Conservation (phyloP, 2,888 invertebrate genomes). For the Ischnura elegans region DNA sequence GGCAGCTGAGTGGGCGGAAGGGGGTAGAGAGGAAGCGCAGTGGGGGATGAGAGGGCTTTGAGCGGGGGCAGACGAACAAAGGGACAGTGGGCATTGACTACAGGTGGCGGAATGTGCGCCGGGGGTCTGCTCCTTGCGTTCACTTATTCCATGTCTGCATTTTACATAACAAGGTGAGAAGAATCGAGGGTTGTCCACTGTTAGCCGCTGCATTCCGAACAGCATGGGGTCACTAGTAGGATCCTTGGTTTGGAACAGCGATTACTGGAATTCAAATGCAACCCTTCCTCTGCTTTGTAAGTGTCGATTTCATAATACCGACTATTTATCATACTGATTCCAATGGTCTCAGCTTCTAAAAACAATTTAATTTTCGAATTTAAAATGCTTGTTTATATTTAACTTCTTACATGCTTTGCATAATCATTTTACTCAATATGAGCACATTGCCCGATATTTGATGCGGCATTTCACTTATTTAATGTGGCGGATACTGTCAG, state of each 20-base stretch:
- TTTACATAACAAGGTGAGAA: slow-evolving; percentile 15
- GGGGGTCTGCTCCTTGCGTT: not conserved
- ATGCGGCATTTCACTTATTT: no score
- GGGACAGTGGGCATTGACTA: slow-evolving; percentile 9
- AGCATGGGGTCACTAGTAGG: not conserved
- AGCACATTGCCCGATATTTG: no score
- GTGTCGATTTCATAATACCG: not conserved
- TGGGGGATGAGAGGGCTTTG: not conserved
- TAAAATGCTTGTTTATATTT: no score
- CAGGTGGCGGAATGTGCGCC: slow-evolving; percentile 29
- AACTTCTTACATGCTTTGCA: no score
- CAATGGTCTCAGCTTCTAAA: no score
- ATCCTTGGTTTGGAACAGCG: not conserved
- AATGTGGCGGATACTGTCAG: no score
- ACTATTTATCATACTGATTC: no score
- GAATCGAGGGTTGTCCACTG: not conserved
- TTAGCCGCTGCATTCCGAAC: not conserved
- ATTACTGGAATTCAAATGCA: not conserved
- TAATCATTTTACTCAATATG: no score
- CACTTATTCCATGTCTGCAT: slow-evolving; percentile 30
- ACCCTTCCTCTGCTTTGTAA: not conserved
- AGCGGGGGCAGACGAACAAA: not conserved
- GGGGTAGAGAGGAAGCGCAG: not conserved
- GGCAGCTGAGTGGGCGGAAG: not conserved
- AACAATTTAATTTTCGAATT: no score